Evolutionary conservation across 2,888 invertebrate genomes (phyloP).

Genomic region (Himalopsyche anomala): DNA sequence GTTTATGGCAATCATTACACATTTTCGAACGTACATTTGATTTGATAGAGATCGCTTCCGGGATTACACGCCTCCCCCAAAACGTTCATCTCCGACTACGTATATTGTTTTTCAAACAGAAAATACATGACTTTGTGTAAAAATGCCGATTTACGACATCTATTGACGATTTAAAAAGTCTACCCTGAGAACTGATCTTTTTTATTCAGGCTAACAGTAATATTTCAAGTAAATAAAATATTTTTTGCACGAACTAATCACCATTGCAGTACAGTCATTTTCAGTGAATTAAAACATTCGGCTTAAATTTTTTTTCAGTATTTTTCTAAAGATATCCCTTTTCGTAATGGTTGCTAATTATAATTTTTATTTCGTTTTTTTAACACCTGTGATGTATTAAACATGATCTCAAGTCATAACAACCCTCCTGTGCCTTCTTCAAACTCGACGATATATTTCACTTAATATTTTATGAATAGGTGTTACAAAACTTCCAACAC

Average conservation of each 20-base stretch:
- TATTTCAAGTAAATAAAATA: no score
- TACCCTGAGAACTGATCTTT: no score
- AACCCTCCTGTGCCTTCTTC: neutral
- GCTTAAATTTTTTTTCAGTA: no score
- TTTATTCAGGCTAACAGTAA: no score
- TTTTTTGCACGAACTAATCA: no score
- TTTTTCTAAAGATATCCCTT: neutral
- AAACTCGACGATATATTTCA: neutral
- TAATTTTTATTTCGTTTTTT: constrained; percentile 69
- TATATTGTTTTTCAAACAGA: neutral
- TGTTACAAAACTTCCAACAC: neutral
- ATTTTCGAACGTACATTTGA: neutral
- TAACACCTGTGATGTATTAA: constrained; percentile 83
- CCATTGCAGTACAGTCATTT: no score
- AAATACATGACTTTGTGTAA: no score
- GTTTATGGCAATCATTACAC: constrained; percentile 46
- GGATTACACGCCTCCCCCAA: no score
- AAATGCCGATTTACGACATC: no score
- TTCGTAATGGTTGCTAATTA: constrained; percentile 52
- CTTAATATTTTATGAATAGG: neutral
- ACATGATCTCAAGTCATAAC: constrained; percentile 80
- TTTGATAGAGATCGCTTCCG: neutral
- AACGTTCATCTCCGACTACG: no score
- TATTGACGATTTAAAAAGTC: no score
- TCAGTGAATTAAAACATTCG: no score